phyloP scores from a whole-genome alignment of 92 coral and sea anemone species.

The Metridium senile region DNA sequence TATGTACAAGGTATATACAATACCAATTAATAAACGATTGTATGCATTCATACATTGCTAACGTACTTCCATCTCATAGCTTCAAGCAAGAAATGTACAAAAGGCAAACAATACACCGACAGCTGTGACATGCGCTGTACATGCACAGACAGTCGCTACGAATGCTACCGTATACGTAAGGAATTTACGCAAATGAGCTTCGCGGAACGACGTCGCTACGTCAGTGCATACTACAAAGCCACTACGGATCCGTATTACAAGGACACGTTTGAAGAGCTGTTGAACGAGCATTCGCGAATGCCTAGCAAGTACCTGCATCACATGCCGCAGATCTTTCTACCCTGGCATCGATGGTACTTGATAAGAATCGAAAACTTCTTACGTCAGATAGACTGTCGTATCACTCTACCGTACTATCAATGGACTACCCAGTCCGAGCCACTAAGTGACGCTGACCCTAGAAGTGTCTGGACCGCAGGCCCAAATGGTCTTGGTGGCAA shows the following conservation, averaged over 20 bases:
- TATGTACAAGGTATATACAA: too few relatives aligned
- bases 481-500: constrained; percentile 76
- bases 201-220: constrained; percentile 63
- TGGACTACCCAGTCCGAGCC: constrained; percentile 60
- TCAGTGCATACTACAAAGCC: constrained; percentile 52
- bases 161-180: constrained; percentile 66
- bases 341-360: constrained; percentile 90
- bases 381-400: constrained; percentile 71
- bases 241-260: constrained; percentile 68
- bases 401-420: constrained; percentile 79
- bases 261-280: constrained; percentile 52
- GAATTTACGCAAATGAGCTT: constrained; percentile 71
- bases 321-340: constrained; percentile 67
- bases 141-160: constrained; percentile 50
- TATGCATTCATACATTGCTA: too few relatives aligned
- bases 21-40: too few relatives aligned
- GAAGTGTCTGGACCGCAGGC: constrained; percentile 64
- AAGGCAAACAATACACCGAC: constrained; percentile 18
- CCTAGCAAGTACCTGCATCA: constrained; percentile 58
- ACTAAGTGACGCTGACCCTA: constrained; percentile 20
- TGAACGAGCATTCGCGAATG: constrained; percentile 53
- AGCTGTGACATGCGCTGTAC: constrained; percentile 53
- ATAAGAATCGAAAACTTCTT: constrained; percentile 64
- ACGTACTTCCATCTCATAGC: constrained; percentile 8
- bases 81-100: neutral